phyloP scores from a whole-genome alignment of 1,140 invertebrate genomes.

The Lysiphlebus fabarum region DNA sequence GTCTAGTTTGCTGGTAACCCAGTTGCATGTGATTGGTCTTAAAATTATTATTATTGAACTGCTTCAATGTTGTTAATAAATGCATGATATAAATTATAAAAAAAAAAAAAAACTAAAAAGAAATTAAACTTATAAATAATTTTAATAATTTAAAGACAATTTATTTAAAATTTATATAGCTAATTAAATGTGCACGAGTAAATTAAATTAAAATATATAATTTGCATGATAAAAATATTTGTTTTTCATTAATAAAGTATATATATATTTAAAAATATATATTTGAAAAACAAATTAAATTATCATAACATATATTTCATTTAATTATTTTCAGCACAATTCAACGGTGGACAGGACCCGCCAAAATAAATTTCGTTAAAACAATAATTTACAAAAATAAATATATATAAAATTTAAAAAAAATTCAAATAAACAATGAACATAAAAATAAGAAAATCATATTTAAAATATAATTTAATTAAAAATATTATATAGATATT shows the following conservation, averaged over 20 bases:
- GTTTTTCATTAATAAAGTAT: background rate
- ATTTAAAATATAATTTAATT: no score
- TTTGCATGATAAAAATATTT: background rate
- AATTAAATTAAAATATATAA: background rate
- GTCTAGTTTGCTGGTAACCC: constrained; percentile 25
- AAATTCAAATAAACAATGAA: background rate
- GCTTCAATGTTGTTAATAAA: constrained; percentile 6
- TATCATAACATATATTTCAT: constrained; percentile 33
- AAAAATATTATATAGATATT: no score
- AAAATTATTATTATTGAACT: constrained; percentile 33
- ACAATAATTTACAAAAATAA: constrained; percentile 7
- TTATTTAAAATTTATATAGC: background rate
- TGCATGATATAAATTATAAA: background rate
- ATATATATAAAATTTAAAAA: background rate
- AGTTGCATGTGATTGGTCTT: constrained; percentile 41
- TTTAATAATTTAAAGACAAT: no score
- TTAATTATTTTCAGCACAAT: constrained; percentile 47
- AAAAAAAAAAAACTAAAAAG: no score
- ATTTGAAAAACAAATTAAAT: constrained; percentile 11
- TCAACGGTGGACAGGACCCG: constrained; percentile 44
- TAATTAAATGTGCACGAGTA: background rate
- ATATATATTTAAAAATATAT: no score
- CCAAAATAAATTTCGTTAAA: constrained; percentile 37
- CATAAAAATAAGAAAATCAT: constrained; percentile 16
- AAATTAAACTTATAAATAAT: no score